These are phyloP conservation scores for Delichon dasypus DNA, from an alignment of 2,797 vertebrate genomes.

Conservation along the genomic window DNA sequence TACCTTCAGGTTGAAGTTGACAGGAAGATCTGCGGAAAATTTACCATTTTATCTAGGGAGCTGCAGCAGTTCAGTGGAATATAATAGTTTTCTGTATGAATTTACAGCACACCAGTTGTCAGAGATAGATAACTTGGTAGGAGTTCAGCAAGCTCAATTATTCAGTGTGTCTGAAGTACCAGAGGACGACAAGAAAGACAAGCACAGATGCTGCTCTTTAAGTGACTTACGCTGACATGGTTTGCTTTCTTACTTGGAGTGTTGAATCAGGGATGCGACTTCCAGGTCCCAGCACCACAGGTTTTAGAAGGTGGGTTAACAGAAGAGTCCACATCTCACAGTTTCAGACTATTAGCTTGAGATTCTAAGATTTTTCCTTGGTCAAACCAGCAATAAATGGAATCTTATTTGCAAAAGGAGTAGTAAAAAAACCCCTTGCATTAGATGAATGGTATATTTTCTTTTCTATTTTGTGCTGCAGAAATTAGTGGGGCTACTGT, in stretches of 20 bases:
- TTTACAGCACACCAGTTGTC: constrained; percentile 33
- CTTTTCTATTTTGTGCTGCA: not conserved
- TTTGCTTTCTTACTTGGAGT: constrained; percentile 36
- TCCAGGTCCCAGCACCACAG: not conserved
- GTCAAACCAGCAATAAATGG: not conserved
- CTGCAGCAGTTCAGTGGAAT: constrained; percentile 43
- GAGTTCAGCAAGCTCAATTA: constrained; percentile 25
- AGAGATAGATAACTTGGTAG: constrained; percentile 48
- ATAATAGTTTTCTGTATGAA: constrained; percentile 52
- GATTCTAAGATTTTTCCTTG: not conserved
- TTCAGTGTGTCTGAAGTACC: constrained; percentile 26
- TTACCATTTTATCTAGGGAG: constrained; percentile 57
- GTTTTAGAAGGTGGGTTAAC: not conserved
- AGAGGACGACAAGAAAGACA: constrained; percentile 38
- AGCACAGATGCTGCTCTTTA: constrained; percentile 41
- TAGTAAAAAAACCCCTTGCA: not conserved
- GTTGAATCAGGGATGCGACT: not conserved
- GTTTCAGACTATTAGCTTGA: not conserved
- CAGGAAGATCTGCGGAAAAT: constrained; percentile 60
- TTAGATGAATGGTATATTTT: rapidly evolving
- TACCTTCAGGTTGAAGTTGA: constrained; percentile 55
- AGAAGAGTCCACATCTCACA: not conserved
- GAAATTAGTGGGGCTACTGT: not conserved
- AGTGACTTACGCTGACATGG: constrained; percentile 44
- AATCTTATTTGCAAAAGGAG: not conserved